phyloP scores from a whole-genome alignment of 2,888 invertebrate species.

The Apodemia duryi region DNA sequence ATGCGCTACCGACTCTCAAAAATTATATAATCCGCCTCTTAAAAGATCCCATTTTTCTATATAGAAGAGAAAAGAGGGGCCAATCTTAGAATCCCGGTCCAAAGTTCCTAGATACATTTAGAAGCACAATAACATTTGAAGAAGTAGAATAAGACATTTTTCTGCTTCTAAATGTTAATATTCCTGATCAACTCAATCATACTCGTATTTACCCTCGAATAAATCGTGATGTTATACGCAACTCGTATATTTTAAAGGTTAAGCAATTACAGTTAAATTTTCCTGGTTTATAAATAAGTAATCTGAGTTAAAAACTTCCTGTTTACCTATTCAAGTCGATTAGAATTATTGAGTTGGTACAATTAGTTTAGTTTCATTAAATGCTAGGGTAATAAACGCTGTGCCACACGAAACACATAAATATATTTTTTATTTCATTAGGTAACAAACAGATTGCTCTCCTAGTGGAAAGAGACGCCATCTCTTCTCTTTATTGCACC shows the following conservation, averaged over 20 bases:
- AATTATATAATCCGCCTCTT: too few relatives aligned
- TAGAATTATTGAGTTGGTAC: neutral
- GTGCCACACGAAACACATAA: too few relatives aligned
- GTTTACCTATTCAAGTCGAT: slow-evolving; percentile 7
- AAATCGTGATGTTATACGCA: neutral
- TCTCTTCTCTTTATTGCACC: slow-evolving; percentile 72
- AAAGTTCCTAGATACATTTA: too few relatives aligned
- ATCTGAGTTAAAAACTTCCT: slow-evolving; percentile 3
- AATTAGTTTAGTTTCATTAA: neutral
- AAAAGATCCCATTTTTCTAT: too few relatives aligned
- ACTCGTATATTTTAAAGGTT: neutral
- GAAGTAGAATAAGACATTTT: too few relatives aligned
- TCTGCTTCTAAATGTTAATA: neutral
- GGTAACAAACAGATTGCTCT: too few relatives aligned
- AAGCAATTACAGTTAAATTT: neutral
- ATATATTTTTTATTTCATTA: too few relatives aligned
- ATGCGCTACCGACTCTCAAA: too few relatives aligned
- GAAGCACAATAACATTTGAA: too few relatives aligned
- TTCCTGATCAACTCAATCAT: neutral
- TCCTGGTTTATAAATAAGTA: slow-evolving; percentile 11
- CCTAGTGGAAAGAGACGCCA: too few relatives aligned
- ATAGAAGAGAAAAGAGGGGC: too few relatives aligned
- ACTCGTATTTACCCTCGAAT: neutral
- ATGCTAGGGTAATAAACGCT: neutral
- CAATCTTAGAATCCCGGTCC: too few relatives aligned